Base-by-base conservation (phyloP, 2,797 vertebrate species). In the Xiphophorus birchmanni region DNA sequence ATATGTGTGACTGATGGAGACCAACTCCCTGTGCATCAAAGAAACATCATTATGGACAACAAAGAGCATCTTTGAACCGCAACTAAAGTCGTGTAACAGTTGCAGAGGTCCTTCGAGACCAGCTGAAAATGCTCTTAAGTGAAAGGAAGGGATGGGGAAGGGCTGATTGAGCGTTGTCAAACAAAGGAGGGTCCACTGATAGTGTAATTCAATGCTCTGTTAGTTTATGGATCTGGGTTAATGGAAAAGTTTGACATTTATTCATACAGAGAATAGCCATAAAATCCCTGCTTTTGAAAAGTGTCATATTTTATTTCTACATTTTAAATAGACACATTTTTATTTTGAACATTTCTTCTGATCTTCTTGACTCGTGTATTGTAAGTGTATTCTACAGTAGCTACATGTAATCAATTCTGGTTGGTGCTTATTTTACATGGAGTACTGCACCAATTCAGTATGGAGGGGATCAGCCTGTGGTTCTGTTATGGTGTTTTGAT, bases 1-100 rank as follows among this genome's bases (percentile, higher is more conserved):
- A 95, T 92, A 93, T 94, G 95, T 94, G 93, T 94, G 94, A 94
- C 92, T 92, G 94, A 94, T 93, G 90, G 90, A 88, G 81, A 84
- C 82, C 88, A 90, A 91, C 89, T 88, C 87, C 74, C 85, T 88
- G 78, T 79, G 69, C 86, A 88, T 76, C 82, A 91, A 92, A 80
- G 87, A 83, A 81, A 80, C 90, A 83, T 87, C 81, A 78, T 56
- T 79, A 77, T 45, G 48, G 77, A 84, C 90, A 88, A 87, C 82
- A 88, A 87, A 89, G 84, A 84, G 84, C 75, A 75, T 84, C 83
- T 86, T 78, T 80, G 83, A 58, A 84, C 85, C 83, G 86, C 56
- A 76, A 77, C 52, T 89, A 80, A 84, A 45, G 80, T 86, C 86
- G 60, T 71, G 80, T 86, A 88, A 87, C 54, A 48, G 84, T 60